Evolutionary conservation across 2,113 vertebrate species (phyloP).

Genomic region (Thalassarche chlororhynchos): DNA sequence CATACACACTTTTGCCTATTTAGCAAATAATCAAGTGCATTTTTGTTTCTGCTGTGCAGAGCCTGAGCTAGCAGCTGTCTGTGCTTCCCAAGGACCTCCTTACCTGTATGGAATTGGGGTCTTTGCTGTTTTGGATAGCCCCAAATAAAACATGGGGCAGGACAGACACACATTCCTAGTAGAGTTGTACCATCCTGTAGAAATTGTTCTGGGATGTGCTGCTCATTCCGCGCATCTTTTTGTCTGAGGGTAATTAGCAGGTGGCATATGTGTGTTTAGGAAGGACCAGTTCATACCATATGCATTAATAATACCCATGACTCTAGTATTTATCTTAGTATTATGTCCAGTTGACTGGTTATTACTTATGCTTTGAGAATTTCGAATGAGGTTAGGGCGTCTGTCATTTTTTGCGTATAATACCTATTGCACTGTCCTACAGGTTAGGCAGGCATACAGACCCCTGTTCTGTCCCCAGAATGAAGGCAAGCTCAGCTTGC

Average conservation of each 20-base stretch:
- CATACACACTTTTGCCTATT: background rate
- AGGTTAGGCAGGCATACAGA: background rate
- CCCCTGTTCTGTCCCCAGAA: background rate
- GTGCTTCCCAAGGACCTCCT: background rate
- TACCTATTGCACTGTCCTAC: background rate
- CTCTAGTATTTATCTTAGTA: background rate
- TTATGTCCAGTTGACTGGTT: background rate
- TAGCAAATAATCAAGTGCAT: background rate
- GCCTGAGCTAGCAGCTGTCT: background rate
- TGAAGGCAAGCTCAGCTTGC: background rate
- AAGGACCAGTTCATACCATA: background rate
- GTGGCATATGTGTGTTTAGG: background rate
- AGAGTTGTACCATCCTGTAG: background rate
- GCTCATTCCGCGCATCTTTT: background rate
- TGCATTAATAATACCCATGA: background rate
- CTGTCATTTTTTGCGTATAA: background rate
- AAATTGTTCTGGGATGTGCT: background rate
- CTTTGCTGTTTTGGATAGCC: background rate
- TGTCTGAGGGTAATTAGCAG: background rate
- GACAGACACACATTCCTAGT: background rate
- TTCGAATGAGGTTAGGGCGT: background rate
- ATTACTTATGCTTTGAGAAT: background rate
- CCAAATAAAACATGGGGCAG: background rate
- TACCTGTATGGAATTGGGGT: background rate
- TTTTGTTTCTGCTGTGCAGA: background rate